Evolutionary conservation across 2,888 invertebrate genomes (phyloP), one percentile per base, ranked within the genome.

Genomic region (Nomada hirtipes): DNA sequence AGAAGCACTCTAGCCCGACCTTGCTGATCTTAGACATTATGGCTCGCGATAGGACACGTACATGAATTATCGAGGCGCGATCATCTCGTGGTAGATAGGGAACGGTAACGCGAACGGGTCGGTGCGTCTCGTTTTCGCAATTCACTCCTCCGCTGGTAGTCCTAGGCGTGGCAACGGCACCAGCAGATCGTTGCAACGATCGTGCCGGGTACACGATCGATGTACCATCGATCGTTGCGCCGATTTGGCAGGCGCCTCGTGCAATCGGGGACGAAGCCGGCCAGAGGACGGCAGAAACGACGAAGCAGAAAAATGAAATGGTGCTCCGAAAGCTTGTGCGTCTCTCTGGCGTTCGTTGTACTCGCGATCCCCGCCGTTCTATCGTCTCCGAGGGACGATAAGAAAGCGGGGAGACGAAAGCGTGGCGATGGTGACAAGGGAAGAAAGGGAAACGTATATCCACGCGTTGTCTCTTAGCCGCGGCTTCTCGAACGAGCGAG

Each of bases 11-110:
- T 73, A 82, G 77, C 79, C 74, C 88, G 90, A 89, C 90, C 90
- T 90, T 88, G 89, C 88, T 87, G 91, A 90, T 91, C 87, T 89
- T 88, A 88, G 90, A 88, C 90, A 89, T 74, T 73, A 69, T 64
- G 68, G 50, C 57, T 70, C 63, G 85, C 86, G 88, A 90, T 90
- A 89, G 86, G 86, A 88, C 88, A 89, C 90, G 90, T 86, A 86
- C 71, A 67, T 76, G 84, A 86, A 76, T 85, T 84, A 89, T 86
- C 88, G 70, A 63, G 57, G 65, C 78, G 69, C 83, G 84, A 88
- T 89, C 82, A 86, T 79, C 74, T 75, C 68, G 52, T 67, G 64
- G 67, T 47, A 64, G 50, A 75, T 44, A 64, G 59, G 50, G 52
- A 55, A 71, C 67, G 20, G 69, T 61, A 36, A n/a, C 68, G 60